Evolutionary conservation across 2,113 vertebrate species (phyloP), one percentile per base, ranked within the genome.

Genomic region (Osmerus mordax): DNA sequence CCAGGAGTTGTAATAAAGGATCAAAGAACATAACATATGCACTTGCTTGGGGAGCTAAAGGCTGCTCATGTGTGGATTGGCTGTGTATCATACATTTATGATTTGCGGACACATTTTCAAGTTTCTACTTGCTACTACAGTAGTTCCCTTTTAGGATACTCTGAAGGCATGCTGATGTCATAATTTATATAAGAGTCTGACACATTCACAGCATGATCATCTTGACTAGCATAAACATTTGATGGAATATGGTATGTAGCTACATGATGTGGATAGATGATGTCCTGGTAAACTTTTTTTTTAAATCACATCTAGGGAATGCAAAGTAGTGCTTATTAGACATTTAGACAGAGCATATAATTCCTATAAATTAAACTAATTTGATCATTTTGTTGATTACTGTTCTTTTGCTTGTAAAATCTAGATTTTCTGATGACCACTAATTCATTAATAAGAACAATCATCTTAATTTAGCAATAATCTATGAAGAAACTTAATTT

Each of bases 401-500:
- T 76, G 28, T 83, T 77, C 75, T 76, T 71, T 69, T 78, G 78
- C 67, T 58, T 82, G 78, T 75, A 79, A 84, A 84, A 75, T 70
- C 74, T 67, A 61, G 61, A 69, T 83, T 83, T 66, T 71, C 81
- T 89, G 81, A 89, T 81, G 86, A 86, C 77, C 65, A 79, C 81
- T 81, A 55, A 81, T 87, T 90, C 83, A 90, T 90, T 87, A 87
- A 84, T 74, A 70, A 73, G 47, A 56, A 78, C 63, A 78, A 80
- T 78, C 56, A 58, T 84, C 76, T 84, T 76, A 53, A 75, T 81
- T 74, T 69, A 53, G 36, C 64, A 82, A 69, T 72, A 73, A 75
- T 78, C 69, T 73, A 74, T 82, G 81, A 72, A 77, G 47, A 52
- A 71, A 55, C 18, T 18, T 74, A 78, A 79, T 71, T 87, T 71